Base-by-base conservation (phyloP, 2,113 vertebrate species). In the Tinamus guttatus region DNA sequence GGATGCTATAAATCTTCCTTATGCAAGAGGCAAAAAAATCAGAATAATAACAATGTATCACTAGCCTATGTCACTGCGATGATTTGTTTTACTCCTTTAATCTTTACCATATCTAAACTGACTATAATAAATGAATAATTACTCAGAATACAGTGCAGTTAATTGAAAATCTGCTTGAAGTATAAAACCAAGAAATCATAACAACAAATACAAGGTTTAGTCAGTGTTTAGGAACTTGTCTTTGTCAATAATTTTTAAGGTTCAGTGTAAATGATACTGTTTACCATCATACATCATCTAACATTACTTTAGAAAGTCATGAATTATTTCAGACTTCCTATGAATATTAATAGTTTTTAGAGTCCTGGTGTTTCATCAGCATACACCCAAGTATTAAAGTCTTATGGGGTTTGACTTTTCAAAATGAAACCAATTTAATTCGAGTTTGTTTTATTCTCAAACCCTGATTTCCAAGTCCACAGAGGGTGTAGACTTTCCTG, bases 91-190 rank as follows among this genome's bases (percentile, higher is more conserved):
- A 98, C 94, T 98, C 95, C 96, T 97, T 97, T 98, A 98, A 98
- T 98, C 98, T 98, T 97, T 95, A 97, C 97, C 97, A 85, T 97
- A 98, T 98, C 98, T 98, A 98, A 98, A 97, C 98, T 98, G 98
- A 98, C 98, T 98, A 97, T 98, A 98, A 98, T 98, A 98, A 98
- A 98, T 98, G 98, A 98, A 98, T 98, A 98, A 98, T 98, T 98
- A 94, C 96, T 96, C 95, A 40, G 92, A 98, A 98, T 97, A 97
- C 95, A 94, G 97, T 97, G 86, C 90, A 98, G 97, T 97, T 98
- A 98, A 98, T 98, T 98, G 98, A 98, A 98, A 98, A 98, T 97
- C 97, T 90, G 93, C 95, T 97, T 97, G 90, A 97, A 97, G 97
- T 98, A 98, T 97, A 98, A 98, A 98, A 98, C 97, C 97, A 97